Evolutionary conservation across 2,888 invertebrate genomes (phyloP).

Genomic region (Parasteatoda lunata): DNA sequence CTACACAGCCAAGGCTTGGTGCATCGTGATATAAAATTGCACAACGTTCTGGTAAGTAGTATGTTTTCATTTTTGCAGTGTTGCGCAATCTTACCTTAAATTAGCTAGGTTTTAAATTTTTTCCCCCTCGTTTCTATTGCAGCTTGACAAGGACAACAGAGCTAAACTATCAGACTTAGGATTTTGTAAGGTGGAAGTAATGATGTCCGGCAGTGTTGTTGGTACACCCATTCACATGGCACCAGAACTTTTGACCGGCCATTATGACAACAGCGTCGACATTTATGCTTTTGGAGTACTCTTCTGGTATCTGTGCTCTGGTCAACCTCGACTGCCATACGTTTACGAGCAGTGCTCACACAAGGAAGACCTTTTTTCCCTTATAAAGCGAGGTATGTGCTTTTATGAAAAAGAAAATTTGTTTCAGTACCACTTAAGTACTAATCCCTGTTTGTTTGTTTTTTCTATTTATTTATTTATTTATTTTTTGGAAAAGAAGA

Average conservation of each 20-base stretch:
- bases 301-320: conserved; percentile 92
- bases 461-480: neutral
- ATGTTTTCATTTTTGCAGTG: too few relatives aligned
- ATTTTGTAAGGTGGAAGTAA: conserved; percentile 90
- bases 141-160: conserved; percentile 82
- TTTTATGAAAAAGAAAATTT: too few relatives aligned
- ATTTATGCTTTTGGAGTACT: conserved; percentile 91
- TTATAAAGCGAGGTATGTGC: conserved; percentile 83
- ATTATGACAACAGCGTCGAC: conserved; percentile 87
- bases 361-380: conserved; percentile 89
- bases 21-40: conserved; percentile 60
- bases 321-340: conserved; percentile 84
- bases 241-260: conserved; percentile 86
- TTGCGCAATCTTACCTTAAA: too few relatives aligned
- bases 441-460: neutral
- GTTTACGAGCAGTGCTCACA: conserved; percentile 87
- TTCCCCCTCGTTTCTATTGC: neutral
- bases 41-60: conserved; percentile 60
- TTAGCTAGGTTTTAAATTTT: too few relatives aligned
- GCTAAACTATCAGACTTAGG: conserved; percentile 91
- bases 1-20: conserved; percentile 65
- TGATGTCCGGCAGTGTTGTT: conserved; percentile 91
- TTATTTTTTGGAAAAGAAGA: neutral
- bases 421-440: too few relatives aligned
- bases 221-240: conserved; percentile 94